These are phyloP conservation scores for Pyrochroa serraticornis DNA, from an alignment of 2,888 invertebrate species.

Conservation along the genomic window DNA sequence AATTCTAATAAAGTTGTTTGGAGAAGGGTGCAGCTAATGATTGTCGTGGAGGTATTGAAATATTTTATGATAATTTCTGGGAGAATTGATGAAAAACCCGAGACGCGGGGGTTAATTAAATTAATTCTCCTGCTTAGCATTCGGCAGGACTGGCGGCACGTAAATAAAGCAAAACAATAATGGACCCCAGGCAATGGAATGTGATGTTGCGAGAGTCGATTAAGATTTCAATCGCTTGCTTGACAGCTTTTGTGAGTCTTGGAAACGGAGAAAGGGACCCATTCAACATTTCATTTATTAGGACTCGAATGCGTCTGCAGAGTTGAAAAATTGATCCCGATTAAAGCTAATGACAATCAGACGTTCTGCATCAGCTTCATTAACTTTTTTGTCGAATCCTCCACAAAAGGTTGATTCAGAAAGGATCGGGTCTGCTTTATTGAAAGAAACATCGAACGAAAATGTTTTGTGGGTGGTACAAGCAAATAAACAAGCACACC, in stretches of 20 bases:
- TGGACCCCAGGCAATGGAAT: neutral
- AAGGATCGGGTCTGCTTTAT: too few species aligned
- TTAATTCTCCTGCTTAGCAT: too few species aligned
- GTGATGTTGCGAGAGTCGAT: neutral
- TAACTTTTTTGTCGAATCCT: constrained; percentile 5
- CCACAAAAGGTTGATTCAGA: too few species aligned
- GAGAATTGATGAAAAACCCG: too few species aligned
- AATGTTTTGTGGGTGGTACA: too few species aligned
- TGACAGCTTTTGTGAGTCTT: constrained; percentile 4
- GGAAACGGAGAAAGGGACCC: constrained; percentile 4
- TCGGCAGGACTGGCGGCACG: too few species aligned
- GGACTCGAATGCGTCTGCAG: constrained; percentile 2
- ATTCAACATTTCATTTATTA: constrained; percentile 4
- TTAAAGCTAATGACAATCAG: constrained; percentile 12
- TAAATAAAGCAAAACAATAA: neutral
- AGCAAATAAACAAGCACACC: neutral
- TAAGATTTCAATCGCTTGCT: constrained; percentile 6
- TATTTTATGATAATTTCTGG: too few species aligned
- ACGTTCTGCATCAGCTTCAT: constrained; percentile 2
- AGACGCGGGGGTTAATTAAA: too few species aligned
- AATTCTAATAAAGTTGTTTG: too few species aligned
- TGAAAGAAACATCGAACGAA: too few species aligned
- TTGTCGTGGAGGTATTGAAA: too few species aligned
- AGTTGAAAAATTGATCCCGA: constrained; percentile 12
- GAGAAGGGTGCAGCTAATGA: too few species aligned